Evolutionary conservation across 2,113 vertebrate genomes (phyloP).

Genomic region (Rostratula benghalensis): DNA sequence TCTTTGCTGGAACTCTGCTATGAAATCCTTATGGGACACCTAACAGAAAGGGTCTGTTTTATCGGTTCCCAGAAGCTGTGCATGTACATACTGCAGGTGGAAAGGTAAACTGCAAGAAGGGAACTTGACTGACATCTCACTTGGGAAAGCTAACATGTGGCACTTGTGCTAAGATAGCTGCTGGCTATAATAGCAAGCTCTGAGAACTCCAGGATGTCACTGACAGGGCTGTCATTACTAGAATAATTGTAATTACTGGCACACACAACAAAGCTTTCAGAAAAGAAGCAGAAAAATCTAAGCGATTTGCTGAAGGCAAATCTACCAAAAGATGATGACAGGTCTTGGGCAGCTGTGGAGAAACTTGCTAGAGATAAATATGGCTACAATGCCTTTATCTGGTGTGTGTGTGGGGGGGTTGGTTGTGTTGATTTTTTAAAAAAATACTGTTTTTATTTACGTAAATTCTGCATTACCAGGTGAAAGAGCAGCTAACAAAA

Average conservation of each 20-base stretch:
- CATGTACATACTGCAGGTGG: neutral
- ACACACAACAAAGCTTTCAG: neutral
- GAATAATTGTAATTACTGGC: conserved; percentile 4
- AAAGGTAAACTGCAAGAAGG: neutral
- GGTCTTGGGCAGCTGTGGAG: neutral
- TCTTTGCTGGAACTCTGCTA: neutral
- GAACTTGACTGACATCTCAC: neutral
- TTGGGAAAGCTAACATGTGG: neutral
- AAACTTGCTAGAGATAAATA: neutral
- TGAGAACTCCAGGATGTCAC: neutral
- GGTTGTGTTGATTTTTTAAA: neutral
- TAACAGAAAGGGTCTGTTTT: neutral
- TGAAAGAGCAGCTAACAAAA: neutral
- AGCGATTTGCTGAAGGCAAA: neutral
- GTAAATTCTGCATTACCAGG: neutral
- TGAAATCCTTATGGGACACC: neutral
- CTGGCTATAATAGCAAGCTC: neutral
- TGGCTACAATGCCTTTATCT: neutral
- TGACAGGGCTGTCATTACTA: neutral
- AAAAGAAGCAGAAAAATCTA: neutral
- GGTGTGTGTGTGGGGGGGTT: accelerated
- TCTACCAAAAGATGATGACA: neutral
- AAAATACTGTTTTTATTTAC: neutral
- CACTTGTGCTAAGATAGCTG: neutral
- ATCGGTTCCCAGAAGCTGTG: neutral